phyloP scores from a whole-genome alignment of 1,140 invertebrate genomes.

The Drosophila novamexicana region DNA sequence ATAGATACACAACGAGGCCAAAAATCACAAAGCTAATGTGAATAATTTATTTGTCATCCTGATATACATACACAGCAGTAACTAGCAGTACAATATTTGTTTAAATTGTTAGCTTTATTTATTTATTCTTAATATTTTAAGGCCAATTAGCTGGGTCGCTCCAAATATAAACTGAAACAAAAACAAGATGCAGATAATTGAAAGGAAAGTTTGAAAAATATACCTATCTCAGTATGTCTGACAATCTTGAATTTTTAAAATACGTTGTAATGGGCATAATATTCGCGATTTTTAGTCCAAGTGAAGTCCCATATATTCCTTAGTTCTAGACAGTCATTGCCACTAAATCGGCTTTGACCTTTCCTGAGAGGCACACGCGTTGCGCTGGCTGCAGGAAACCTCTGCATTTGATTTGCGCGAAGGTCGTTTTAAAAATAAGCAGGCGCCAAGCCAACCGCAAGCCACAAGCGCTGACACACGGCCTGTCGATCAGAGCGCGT shows the following conservation, averaged over 20 bases:
- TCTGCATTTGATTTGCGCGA: slow-evolving; percentile 80
- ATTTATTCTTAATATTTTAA: no score
- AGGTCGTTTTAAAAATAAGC: slow-evolving; percentile 80
- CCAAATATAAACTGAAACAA: no score
- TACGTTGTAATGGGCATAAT: neutral
- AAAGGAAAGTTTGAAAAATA: no score
- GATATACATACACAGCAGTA: no score
- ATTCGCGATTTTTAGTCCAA: neutral
- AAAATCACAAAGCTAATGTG: no score
- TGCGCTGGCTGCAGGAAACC: slow-evolving; percentile 58
- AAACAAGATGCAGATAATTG: no score
- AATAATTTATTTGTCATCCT: no score
- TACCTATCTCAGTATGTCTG: no score
- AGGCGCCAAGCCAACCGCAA: slow-evolving; percentile 28
- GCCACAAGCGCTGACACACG: slow-evolving; percentile 13
- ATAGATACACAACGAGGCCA: neutral
- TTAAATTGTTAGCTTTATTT: no score
- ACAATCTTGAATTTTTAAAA: neutral
- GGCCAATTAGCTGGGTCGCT: no score
- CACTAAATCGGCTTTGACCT: slow-evolving; percentile 75
- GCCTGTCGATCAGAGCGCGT: slow-evolving; percentile 61
- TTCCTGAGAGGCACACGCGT: slow-evolving; percentile 70
- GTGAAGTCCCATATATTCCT: neutral
- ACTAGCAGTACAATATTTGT: no score
- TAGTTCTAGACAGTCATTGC: slow-evolving; percentile 43